Evolutionary conservation across 2,113 vertebrate genomes (phyloP), one percentile per base, ranked within the genome.

Genomic region (Fregata magnificens): DNA sequence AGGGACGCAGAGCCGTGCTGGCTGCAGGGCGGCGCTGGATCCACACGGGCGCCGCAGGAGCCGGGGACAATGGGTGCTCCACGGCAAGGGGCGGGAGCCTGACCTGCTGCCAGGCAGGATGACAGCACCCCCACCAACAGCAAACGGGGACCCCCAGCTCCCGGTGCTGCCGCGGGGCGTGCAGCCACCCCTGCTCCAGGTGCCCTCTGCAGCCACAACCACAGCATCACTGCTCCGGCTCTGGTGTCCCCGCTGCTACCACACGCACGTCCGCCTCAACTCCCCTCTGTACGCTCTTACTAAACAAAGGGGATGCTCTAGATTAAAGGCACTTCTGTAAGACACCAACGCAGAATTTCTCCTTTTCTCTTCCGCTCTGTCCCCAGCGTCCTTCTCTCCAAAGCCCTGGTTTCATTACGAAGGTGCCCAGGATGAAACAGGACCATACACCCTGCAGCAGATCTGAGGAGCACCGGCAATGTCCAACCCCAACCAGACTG

Each of bases 211-310:
- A 3, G 12, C 18, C 4, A 12, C 21, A 15, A 15, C 20, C 9
- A 6, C 7, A 36, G 62, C 61, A 59, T 11, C 7, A 25, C 44
- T 8, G 1, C n/a, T 5, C 6, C 28, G 34, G 26, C 8, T 31
- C 69, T 13, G 24, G 25, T 8, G 13, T 52, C 15, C 16, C 34
- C 24, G 38, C 34, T 1, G 1, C 28, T 13, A 8, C 52, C 32
- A 6, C 16, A 59, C 5, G 17, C 2, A 0, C 5, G 0, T 4
- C n/a, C 9, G 1, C 9, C 14, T 66, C 36, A 19, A 13, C 19
- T 49, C 32, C 28, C 9, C 63, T 24, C 26, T 11, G 7, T 9
- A 34, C 29, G 36, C 13, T 32, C 26, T 17, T 14, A 16, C 67
- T 53, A 21, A 77, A 42, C 0, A 0, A 18, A 63, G 49, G 29